Conservation (phyloP, 30 jellyfish, hydroid and myxozoan species). For the Aurelia coerulea region DNA sequence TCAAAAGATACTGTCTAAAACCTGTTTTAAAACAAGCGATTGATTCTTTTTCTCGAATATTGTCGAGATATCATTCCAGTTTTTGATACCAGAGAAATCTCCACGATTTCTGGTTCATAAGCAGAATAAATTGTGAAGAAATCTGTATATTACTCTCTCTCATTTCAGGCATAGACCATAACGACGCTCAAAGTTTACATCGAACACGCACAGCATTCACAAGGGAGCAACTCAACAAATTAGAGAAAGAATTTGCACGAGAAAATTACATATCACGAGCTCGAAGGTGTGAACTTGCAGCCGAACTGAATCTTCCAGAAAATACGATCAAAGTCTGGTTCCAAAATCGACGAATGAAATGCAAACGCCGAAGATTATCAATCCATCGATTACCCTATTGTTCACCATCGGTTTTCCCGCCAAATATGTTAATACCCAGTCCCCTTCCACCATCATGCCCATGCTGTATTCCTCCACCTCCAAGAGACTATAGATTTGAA, state of each 20-base stretch:
- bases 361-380: conserved; percentile 77
- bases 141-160: background rate
- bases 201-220: conserved; percentile 95
- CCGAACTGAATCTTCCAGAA: conserved; percentile 85
- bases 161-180: conserved; percentile 50
- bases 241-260: conserved; percentile 81
- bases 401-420: conserved; percentile 69
- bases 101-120: too few species aligned
- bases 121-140: too few species aligned
- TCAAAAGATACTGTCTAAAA: too few species aligned
- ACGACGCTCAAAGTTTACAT: conserved; percentile 72
- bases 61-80: too few species aligned
- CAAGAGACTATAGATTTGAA: conserved; percentile 67
- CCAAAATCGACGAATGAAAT: conserved; percentile 86
- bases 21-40: too few species aligned
- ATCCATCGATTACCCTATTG: conserved; percentile 73
- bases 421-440: conserved; percentile 52
- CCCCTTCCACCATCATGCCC: conserved; percentile 74
- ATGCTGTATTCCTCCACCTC: conserved; percentile 78
- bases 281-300: conserved; percentile 84
- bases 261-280: conserved; percentile 91
- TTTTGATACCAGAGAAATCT: too few species aligned
- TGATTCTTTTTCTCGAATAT: too few species aligned
- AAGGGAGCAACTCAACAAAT: conserved; percentile 83
- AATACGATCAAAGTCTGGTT: conserved; percentile 91